phyloP scores from a whole-genome alignment of 2,888 invertebrate genomes.

The Erebia aethiops region DNA sequence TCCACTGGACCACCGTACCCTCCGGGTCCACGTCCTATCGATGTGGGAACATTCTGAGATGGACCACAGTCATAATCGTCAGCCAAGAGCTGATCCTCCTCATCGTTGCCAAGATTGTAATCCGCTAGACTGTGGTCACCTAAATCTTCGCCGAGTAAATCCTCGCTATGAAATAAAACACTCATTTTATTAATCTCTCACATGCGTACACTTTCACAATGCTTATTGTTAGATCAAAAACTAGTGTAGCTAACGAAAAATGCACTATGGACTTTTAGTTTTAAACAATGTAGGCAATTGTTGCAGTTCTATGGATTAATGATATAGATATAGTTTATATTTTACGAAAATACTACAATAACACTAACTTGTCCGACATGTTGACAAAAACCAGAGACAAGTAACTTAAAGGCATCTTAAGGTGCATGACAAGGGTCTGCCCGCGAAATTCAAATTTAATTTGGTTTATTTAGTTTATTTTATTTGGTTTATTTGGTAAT shows the following conservation, averaged over 20 bases:
- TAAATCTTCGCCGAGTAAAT: constrained; percentile 76
- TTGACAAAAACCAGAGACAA: too few species aligned
- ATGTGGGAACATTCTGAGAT: constrained; percentile 70
- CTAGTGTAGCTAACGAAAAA: constrained; percentile 2
- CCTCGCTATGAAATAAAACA: constrained; percentile 69
- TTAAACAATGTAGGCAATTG: neutral
- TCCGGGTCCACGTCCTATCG: constrained; percentile 46
- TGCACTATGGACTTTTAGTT: neutral
- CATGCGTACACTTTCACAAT: constrained; percentile 13
- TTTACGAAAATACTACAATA: constrained; percentile 33
- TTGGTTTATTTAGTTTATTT: too few species aligned
- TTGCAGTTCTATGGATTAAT: neutral
- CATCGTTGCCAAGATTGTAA: constrained; percentile 79
- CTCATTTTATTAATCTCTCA: constrained; percentile 23
- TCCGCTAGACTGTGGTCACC: constrained; percentile 78
- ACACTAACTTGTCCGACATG: constrained; percentile 80
- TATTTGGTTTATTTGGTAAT: too few species aligned
- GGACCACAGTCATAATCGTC: constrained; percentile 70
- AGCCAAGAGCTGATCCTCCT: constrained; percentile 76
- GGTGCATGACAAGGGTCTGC: too few species aligned
- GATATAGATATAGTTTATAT: constrained; percentile 28
- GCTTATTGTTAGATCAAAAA: neutral
- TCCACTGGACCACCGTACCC: constrained; percentile 54
- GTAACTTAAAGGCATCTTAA: too few species aligned
- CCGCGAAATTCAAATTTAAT: too few species aligned